Conservation (phyloP, 2,797 vertebrate genomes). For the Loris lydekkerianus region DNA sequence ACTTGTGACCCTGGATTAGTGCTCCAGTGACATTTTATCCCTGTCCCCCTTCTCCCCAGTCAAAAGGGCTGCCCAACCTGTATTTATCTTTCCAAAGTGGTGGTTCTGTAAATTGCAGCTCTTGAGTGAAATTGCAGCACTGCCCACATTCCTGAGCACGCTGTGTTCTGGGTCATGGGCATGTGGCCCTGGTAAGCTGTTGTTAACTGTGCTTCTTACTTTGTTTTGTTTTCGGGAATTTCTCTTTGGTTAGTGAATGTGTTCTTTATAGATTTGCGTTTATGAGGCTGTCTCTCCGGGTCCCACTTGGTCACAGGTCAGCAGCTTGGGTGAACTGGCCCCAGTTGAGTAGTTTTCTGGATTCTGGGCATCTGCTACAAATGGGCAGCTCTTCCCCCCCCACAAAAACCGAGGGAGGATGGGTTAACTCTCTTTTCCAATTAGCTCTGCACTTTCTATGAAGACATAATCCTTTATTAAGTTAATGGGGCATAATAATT, state of each 20-base stretch:
- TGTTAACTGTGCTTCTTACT: neutral
- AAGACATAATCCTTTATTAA: slow-evolving; percentile 83
- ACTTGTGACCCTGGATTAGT: neutral
- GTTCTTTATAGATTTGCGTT: neutral
- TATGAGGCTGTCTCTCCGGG: fast-evolving
- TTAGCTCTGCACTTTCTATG: slow-evolving; percentile 74
- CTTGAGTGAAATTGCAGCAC: neutral
- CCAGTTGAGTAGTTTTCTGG: neutral
- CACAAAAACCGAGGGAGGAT: fast-evolving
- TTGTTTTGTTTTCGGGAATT: neutral
- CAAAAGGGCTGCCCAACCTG: neutral
- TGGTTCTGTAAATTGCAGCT: neutral
- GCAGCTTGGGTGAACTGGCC: neutral
- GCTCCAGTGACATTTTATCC: neutral
- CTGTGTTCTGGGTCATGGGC: slow-evolving; percentile 1
- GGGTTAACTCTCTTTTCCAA: slow-evolving; percentile 71
- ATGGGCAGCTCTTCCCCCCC: neutral
- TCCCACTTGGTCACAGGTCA: neutral
- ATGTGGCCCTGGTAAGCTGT: neutral
- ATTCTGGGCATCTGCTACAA: neutral
- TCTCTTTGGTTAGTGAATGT: neutral
- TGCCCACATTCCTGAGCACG: fast-evolving
- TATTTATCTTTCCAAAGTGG: slow-evolving; percentile 35
- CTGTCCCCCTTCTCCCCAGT: neutral
- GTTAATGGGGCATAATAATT: slow-evolving; percentile 82